Conservation (phyloP, 2,888 invertebrate species). For the Autographa gamma region DNA sequence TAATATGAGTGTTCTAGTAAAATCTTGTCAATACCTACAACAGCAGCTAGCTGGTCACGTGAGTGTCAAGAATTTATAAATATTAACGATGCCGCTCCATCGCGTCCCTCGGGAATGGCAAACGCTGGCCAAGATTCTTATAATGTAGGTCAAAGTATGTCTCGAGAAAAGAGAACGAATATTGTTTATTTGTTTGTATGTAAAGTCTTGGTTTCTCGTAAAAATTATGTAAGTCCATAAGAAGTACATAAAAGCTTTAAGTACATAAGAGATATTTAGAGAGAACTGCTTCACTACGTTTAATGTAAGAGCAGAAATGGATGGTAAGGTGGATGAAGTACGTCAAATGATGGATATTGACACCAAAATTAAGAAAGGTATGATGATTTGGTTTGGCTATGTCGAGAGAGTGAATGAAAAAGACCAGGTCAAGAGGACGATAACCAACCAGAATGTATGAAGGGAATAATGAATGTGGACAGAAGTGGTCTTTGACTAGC, state of each 20-base stretch:
- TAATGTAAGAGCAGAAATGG: too few species aligned
- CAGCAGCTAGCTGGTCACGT: constrained; percentile 35
- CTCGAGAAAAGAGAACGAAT: not conserved
- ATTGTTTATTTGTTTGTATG: not conserved
- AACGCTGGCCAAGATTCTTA: constrained; percentile 36
- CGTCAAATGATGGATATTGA: too few species aligned
- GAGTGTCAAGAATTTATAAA: constrained; percentile 46
- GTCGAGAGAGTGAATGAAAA: too few species aligned
- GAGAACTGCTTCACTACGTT: too few species aligned
- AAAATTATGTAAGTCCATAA: not conserved
- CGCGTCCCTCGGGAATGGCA: constrained; percentile 38
- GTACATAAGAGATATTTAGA: too few species aligned
- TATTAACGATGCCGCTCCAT: constrained; percentile 28
- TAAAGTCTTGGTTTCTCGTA: not conserved
- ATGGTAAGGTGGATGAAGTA: too few species aligned
- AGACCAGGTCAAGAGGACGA: too few species aligned
- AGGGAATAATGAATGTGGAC: too few species aligned
- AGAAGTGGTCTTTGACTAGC: too few species aligned
- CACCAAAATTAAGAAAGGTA: too few species aligned
- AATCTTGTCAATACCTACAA: constrained; percentile 7
- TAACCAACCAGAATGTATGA: too few species aligned
- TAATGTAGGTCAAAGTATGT: constrained; percentile 25
- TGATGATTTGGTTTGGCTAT: too few species aligned
- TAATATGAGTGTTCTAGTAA: not conserved
- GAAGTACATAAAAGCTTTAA: not conserved